Evolutionary conservation across 2,797 vertebrate species (phyloP).

Genomic region (Sebastes vulpes): DNA sequence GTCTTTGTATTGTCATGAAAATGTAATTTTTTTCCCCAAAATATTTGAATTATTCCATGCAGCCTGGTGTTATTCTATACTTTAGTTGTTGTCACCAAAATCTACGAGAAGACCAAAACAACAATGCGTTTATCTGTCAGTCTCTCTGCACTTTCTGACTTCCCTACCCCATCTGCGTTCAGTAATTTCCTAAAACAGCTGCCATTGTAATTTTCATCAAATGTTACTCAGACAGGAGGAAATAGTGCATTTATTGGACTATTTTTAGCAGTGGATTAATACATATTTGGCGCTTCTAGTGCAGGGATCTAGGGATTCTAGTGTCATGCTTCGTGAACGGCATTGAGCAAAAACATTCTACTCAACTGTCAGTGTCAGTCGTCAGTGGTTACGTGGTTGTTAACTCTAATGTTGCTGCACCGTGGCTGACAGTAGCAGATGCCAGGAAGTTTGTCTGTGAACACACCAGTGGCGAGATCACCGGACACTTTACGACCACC

Average conservation of each 20-base stretch:
- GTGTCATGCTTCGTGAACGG: no score
- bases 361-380: no score
- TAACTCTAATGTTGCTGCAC: no score
- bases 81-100: not conserved
- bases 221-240: not conserved
- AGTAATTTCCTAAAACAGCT: no score
- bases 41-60: not conserved
- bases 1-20: not conserved
- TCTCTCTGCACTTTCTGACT: not conserved
- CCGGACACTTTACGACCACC: no score
- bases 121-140: not conserved
- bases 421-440: no score
- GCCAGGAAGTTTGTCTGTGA: no score
- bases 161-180: no score
- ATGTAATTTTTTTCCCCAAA: not conserved
- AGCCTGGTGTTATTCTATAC: not conserved
- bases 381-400: no score
- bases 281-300: not conserved
- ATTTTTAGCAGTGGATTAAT: not conserved
- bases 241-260: not conserved
- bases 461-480: no score
- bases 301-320: no score
- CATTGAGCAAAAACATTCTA: no score
- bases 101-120: conserved; percentile 17
- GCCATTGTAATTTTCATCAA: not conserved